These are phyloP conservation scores for Myoxocephalus aenaeus DNA, from an alignment of 2,797 vertebrate genomes.

Conservation along the genomic window DNA sequence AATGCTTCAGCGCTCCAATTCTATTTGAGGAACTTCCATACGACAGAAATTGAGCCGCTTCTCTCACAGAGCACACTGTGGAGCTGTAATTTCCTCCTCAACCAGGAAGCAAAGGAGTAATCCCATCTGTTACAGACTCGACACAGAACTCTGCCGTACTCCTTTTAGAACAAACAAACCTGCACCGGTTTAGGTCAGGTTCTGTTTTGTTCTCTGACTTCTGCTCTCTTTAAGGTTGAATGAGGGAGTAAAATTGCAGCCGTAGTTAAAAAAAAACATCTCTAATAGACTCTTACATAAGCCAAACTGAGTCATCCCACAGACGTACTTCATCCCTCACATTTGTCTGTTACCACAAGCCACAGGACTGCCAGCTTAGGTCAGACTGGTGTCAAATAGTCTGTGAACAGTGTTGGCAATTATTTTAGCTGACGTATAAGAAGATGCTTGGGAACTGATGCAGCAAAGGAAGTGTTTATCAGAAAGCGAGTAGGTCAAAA, in stretches of 20 bases:
- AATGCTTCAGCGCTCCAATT: conserved; percentile 42
- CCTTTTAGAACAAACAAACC: conserved; percentile 1
- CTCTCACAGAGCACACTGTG: conserved; percentile 26
- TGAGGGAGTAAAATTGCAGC: conserved; percentile 34
- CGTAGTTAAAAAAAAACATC: background rate
- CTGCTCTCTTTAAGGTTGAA: conserved; percentile 32
- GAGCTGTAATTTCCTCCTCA: conserved; percentile 36
- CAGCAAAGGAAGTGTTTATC: conserved; percentile 9
- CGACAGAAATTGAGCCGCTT: conserved; percentile 38
- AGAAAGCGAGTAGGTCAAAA: background rate
- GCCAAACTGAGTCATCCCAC: conserved; percentile 55
- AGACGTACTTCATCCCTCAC: conserved; percentile 43
- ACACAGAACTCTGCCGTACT: conserved; percentile 1
- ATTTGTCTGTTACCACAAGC: conserved; percentile 36
- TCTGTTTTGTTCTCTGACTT: conserved; percentile 31
- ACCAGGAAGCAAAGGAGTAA: conserved; percentile 20
- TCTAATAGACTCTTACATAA: conserved; percentile 62
- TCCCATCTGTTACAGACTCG: conserved; percentile 16
- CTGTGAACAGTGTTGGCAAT: conserved; percentile 39
- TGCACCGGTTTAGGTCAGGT: conserved; percentile 9
- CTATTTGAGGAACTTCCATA: conserved; percentile 53
- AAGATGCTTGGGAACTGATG: background rate
- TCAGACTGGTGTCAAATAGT: conserved; percentile 44
- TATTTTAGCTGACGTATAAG: conserved; percentile 24
- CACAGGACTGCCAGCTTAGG: conserved; percentile 26